A percentile compares a stretch with the other conserved stretches of the same genome.
Conservation (phyloP, 2,113 vertebrate genomes). For the Turnix velox region DNA sequence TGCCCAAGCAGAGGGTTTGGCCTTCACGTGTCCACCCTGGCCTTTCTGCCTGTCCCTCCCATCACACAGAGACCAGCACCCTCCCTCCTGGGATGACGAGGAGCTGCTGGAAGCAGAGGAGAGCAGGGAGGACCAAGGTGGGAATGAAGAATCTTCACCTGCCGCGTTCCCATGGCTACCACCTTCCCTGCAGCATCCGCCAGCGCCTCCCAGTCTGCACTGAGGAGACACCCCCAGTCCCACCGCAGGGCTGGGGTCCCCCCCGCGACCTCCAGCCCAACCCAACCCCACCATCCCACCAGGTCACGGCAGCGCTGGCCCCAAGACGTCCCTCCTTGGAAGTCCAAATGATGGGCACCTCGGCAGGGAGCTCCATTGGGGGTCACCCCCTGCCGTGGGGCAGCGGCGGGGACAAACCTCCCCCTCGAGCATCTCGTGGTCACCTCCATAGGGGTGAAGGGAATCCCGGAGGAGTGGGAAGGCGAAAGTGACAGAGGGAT, state of each 20-base stretch:
- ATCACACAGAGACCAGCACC: not conserved
- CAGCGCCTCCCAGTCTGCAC: not conserved
- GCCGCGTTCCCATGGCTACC: slow-evolving; percentile 52
- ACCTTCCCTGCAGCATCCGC: not conserved
- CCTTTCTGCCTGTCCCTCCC: rapidly evolving
- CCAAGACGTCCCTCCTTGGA: rapidly evolving
- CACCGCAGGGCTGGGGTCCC: not conserved
- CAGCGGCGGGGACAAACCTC: not conserved
- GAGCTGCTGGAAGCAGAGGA: not conserved
- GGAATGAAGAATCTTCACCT: not conserved
- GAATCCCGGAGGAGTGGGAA: not conserved
- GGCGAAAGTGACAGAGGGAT: not conserved
- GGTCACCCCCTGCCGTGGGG: not conserved
- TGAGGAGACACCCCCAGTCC: not conserved
- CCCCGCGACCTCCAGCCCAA: rapidly evolving
- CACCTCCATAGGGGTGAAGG: not conserved
- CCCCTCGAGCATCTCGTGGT: not conserved
- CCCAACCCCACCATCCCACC: not conserved
- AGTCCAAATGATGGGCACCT: not conserved
- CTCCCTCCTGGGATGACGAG: not conserved
- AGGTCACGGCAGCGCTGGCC: rapidly evolving
- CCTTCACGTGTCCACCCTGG: not conserved
- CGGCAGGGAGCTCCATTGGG: rapidly evolving
- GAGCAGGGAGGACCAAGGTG: not conserved
- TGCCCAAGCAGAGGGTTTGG: not conserved